Evolutionary conservation across 2,113 vertebrate genomes (phyloP), one percentile per base, ranked within the genome.

Genomic region (Ciconia stormi): DNA sequence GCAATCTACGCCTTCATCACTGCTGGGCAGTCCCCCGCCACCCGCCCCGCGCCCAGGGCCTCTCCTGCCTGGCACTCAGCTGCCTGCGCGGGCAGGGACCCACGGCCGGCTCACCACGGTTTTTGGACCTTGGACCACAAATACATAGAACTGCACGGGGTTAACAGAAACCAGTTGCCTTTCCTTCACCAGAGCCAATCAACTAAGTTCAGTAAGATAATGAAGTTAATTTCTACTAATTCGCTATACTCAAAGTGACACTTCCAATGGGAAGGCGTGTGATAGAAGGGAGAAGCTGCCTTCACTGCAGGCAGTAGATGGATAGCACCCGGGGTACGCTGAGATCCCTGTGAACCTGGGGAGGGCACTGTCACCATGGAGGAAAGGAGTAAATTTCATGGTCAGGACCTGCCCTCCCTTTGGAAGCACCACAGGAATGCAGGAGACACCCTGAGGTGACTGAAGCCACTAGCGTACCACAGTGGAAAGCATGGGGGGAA

Each of bases 61-160:
- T 9, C 30, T 59, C 40, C 29, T 9, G 14, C 42, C 29, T 10
- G 49, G 49, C 67, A 67, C 30, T 11, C 3, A 23, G 61, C 55
- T 66, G 56, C 42, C 67, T 21, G 29, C 26, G 17, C 26, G 32
- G 52, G 38, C 61, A 59, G 47, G 20, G 50, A 84, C 66, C 26
- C 50, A 49, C 0, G 1, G 38, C 65, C 1, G 1, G 6, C 17
- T 36, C 46, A 65, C 29, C 23, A 40, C 0, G 0, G 19, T 3
- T 78, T 65, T 36, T 1, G 2, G 20, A 71, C 34, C 49, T 65
- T 0, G 0, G 34, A 63, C 52, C n/a, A 71, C 42, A 53, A 10
- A 61, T 23, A 79, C 71, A 76, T 0, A 76, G 27, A 93, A 49
- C n/a, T 46, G 1, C 26, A 49, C 1, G 4, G 29, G 4, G 16